Evolutionary conservation across 2,888 invertebrate genomes (phyloP).

Genomic region (Callosobruchus maculatus): DNA sequence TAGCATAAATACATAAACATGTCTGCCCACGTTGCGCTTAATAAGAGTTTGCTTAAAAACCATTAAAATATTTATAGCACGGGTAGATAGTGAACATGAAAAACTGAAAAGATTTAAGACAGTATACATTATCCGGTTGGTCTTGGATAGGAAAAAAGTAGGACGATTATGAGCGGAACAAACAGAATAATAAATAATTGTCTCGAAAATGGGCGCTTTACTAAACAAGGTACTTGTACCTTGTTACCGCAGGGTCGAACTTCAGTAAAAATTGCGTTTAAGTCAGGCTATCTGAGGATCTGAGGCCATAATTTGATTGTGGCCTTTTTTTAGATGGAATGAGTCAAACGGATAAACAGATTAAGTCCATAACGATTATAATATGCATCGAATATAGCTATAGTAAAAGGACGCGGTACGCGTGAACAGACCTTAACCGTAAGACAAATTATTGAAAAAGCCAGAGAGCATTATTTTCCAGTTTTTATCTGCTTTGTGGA

Average conservation of each 20-base stretch:
- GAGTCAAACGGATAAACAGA: too few relatives aligned
- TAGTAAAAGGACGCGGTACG: too few relatives aligned
- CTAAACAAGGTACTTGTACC: slow-evolving; percentile 15
- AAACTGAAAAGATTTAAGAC: background rate
- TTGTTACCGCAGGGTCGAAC: background rate
- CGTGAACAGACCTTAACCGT: too few relatives aligned
- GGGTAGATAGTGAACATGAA: slow-evolving; percentile 10
- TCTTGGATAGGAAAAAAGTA: slow-evolving; percentile 10
- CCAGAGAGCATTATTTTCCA: too few relatives aligned
- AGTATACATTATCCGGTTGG: slow-evolving; percentile 4
- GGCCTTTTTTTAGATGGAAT: too few relatives aligned
- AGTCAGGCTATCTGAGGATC: too few relatives aligned
- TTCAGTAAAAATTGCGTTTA: background rate
- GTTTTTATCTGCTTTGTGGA: too few relatives aligned
- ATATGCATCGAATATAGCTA: too few relatives aligned
- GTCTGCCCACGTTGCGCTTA: slow-evolving; percentile 11
- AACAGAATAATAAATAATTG: slow-evolving; percentile 25
- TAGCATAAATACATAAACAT: slow-evolving; percentile 7
- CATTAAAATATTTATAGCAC: slow-evolving; percentile 12
- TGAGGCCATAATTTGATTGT: too few relatives aligned
- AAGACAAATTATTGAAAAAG: too few relatives aligned
- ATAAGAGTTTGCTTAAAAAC: slow-evolving; percentile 1
- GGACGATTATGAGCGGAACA: slow-evolving; percentile 19
- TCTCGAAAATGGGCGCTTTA: slow-evolving; percentile 10
- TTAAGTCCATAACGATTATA: too few relatives aligned